phyloP scores from a whole-genome alignment of 1,140 invertebrate species.

The Cherax quadricarinatus region DNA sequence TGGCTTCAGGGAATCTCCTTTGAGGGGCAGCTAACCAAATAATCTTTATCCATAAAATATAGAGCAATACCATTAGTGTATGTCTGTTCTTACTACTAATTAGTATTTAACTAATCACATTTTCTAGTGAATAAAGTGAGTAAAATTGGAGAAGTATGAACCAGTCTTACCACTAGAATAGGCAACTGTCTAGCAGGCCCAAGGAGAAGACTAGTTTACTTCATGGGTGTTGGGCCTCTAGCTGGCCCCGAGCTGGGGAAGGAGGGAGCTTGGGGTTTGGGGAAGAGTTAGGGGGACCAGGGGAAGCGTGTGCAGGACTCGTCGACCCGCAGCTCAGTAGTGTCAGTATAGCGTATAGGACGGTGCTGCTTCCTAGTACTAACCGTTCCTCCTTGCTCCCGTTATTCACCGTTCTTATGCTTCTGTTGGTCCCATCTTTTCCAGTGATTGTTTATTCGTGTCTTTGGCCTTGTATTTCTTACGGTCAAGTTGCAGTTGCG shows the following conservation, averaged over 20 bases:
- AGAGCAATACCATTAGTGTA: too few species aligned
- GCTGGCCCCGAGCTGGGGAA: not conserved
- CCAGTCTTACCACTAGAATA: too few species aligned
- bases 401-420: not conserved
- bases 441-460: not conserved
- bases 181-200: not conserved
- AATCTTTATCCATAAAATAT: too few species aligned
- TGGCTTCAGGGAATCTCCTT: too few species aligned
- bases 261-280: not conserved
- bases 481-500: not conserved
- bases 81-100: too few species aligned
- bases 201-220: not conserved
- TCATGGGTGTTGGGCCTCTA: not conserved
- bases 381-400: not conserved
- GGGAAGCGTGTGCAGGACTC: not conserved
- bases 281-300: not conserved
- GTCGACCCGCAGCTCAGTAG: not conserved
- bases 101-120: too few species aligned
- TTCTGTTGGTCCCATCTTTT: not conserved
- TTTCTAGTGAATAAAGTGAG: too few species aligned
- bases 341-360: slow-evolving; percentile 9
- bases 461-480: not conserved
- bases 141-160: too few species aligned
- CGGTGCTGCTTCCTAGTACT: not conserved
- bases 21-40: too few species aligned